Evolutionary conservation across 2,888 invertebrate genomes (phyloP), one percentile per base, ranked within the genome.

Genomic region (Darwinula stevensoni): DNA sequence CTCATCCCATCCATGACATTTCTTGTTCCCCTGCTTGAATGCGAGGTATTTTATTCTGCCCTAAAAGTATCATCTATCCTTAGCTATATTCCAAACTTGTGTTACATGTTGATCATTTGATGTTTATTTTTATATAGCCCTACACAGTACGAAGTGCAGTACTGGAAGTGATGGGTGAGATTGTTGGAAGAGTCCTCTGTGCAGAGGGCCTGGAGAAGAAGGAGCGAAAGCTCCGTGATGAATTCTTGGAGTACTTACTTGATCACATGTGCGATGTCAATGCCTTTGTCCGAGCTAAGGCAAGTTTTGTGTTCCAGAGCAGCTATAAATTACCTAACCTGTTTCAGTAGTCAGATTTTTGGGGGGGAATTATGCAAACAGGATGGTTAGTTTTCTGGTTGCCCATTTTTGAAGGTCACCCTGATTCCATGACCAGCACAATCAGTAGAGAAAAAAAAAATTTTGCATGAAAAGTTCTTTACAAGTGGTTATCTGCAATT

Each of bases 191-290:
- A n/a, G 65, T 70, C 41, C 54, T 84, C 3, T 66, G 66, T 5
- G 67, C 67, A 17, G 73, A 75, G 42, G 63, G 67, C 2, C 52
- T 78, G 16, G 54, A 62, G 14, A 62, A 67, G 17, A 66, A 66
- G 36, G 57, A 65, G 40, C 65, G 65, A 39, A 53, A 59, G 29
- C 60, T 62, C 29, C 59, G 82, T 2, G 73, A 84, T 46, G 67
- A 72, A 41, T 70, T 82, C 43, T 57, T 88, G 3, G 67, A 71
- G 33, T 63, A 66, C 45, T 51, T 88, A 12, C 59, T 68, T 43
- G 71, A 74, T 27, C 86, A 88, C 46, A 61, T 84, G 33, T 63
- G 68, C 39, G 91, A 94, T 46, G 50, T 61, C 3, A 68, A 80
- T 30, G 75, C 82, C 0, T 71, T 72, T 45, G 84, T 84, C 0